These are phyloP conservation scores for Tachysurus vachellii DNA, from an alignment of 2,113 vertebrate species.

Conservation along the genomic window DNA sequence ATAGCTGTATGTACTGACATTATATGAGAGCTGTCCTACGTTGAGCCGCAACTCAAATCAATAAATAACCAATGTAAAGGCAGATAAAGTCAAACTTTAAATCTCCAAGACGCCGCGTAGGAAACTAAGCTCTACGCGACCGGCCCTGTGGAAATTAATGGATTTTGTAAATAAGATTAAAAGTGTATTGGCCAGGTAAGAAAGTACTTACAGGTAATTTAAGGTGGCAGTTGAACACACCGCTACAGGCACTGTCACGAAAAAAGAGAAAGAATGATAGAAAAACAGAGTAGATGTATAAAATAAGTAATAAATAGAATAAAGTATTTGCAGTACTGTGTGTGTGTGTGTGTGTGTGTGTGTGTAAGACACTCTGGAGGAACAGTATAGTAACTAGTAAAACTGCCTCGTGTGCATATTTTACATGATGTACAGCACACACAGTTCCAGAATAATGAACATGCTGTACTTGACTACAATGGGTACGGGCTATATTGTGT, in stretches of 20 bases:
- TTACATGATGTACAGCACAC: background rate
- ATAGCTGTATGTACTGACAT: too few species aligned
- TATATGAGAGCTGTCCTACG: too few species aligned
- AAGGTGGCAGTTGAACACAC: background rate
- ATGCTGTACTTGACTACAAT: background rate
- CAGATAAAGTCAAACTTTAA: background rate
- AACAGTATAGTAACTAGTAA: background rate
- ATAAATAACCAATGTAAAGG: too few species aligned
- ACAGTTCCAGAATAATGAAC: background rate
- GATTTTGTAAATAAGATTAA: background rate
- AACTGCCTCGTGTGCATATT: constrained; percentile 21
- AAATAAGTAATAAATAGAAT: background rate
- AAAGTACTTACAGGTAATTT: background rate
- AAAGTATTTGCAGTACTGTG: background rate
- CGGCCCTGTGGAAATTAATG: background rate
- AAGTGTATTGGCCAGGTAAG: background rate
- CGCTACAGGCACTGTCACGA: background rate
- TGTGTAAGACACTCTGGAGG: background rate
- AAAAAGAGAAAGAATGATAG: background rate
- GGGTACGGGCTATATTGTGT: background rate
- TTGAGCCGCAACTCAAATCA: too few species aligned
- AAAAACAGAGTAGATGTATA: background rate
- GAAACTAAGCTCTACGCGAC: background rate
- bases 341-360: constrained; percentile 21
- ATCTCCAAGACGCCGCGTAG: background rate